phyloP scores from a whole-genome alignment of 1,140 invertebrate genomes.

The Anadara kagoshimensis region DNA sequence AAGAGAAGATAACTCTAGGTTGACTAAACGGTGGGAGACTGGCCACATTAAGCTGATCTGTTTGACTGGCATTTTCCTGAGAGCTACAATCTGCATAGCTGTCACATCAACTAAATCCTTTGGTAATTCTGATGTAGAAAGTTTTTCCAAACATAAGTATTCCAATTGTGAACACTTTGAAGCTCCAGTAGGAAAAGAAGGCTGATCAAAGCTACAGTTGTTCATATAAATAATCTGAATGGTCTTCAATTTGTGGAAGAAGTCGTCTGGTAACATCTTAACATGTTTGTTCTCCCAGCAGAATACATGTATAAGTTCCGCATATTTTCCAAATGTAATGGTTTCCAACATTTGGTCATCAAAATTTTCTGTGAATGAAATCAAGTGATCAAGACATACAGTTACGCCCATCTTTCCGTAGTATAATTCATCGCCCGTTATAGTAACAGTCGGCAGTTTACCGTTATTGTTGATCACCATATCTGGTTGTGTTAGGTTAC shows the following conservation, averaged over 20 bases:
- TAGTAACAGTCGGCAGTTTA: no score
- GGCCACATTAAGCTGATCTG: slow-evolving; percentile 42
- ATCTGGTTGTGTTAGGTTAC: no score
- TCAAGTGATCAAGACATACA: no score
- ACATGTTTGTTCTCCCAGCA: no score
- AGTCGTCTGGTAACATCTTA: slow-evolving; percentile 40
- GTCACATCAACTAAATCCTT: slow-evolving; percentile 52
- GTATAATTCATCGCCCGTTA: no score
- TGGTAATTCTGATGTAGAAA: slow-evolving; percentile 47
- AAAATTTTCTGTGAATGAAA: no score
- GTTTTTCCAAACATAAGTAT: no score
- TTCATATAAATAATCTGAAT: slow-evolving; percentile 48
- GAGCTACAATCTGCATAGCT: slow-evolving; percentile 28
- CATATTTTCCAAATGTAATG: no score
- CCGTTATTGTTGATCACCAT: no score
- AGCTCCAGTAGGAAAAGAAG: slow-evolving; percentile 48
- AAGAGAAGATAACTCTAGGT: slow-evolving; percentile 45
- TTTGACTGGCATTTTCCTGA: slow-evolving; percentile 41
- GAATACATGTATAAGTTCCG: no score
- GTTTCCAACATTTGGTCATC: no score
- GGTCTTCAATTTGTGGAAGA: slow-evolving; percentile 57
- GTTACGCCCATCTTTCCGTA: no score
- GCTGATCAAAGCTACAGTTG: slow-evolving; percentile 22
- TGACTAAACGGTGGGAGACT: slow-evolving; percentile 33
- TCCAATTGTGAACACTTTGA: slow-evolving; percentile 39